Evolutionary conservation across 2,797 vertebrate genomes (phyloP), one percentile per base, ranked within the genome.

Genomic region (Emydoidea blandingii): DNA sequence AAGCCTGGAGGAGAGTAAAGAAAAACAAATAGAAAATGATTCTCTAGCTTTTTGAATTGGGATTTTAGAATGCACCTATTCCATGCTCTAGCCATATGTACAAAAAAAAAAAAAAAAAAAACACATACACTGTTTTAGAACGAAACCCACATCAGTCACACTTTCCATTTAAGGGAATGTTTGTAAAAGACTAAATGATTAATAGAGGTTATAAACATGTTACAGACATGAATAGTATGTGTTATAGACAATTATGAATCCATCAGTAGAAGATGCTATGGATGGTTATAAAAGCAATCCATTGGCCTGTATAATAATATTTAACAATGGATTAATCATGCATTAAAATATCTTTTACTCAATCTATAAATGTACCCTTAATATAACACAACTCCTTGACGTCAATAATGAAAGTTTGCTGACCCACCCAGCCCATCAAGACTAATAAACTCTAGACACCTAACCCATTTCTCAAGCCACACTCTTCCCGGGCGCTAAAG

Each of bases 101-200:
- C 23, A 37, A 85, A 81, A 79, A 34, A 91, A 44, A 44, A 44
- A 44, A 8, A 2, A n/a, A n/a, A n/a, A n/a, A 93, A 94, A 5
- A 9, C 65, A 37, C n/a, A 37, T 3, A 37, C 18, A 37, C 5
- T 5, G 65, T 19, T 72, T 72, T 41, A 72, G n/a, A 37, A 37
- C 1, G 5, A 72, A 72, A n/a, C 19, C 19, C 19, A 9, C 41
- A 81, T 79, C 92, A 68, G 16, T 89, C 53, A 53, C 0, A 6
- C 59, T 59, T 89, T 76, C 74, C 44, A 41, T 34, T 86, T 74
- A 96, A 92, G 27, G 91, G 81, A 41, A 94, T 76, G 72, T 62
- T 96, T 74, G 88, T 81, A 89, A 88, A 94, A 83, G 6, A 94
- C 68, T 93, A 83, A 88, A 92, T 87, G 1, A 96, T 94, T 96